phyloP scores from a whole-genome alignment of 1,140 invertebrate species.

The Hyles vespertilio region DNA sequence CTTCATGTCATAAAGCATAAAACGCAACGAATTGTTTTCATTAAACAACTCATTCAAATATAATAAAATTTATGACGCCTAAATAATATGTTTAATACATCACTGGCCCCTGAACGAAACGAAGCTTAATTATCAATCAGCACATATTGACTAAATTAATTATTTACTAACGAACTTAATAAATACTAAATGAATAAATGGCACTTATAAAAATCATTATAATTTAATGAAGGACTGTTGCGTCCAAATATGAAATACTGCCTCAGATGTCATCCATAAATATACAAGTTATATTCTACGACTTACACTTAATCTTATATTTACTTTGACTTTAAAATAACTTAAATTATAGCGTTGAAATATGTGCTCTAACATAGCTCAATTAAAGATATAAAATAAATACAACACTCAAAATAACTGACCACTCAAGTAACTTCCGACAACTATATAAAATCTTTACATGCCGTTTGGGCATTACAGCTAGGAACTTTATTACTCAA shows the following conservation, averaged over 20 bases:
- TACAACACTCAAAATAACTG: conserved; percentile 41
- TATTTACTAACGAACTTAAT: neutral
- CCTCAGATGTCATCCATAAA: conserved; percentile 65
- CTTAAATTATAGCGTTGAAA: no score
- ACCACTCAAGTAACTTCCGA: conserved; percentile 39
- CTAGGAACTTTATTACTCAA: conserved; percentile 57
- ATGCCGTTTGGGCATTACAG: conserved; percentile 7
- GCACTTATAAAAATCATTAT: conserved; percentile 1
- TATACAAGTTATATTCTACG: conserved; percentile 44
- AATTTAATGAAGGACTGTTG: conserved; percentile 1
- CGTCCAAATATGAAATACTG: conserved; percentile 59
- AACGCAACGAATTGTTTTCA: no score
- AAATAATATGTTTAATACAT: no score
- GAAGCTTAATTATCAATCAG: no score
- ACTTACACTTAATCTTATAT: conserved; percentile 10
- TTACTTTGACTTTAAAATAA: no score
- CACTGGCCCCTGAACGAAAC: no score
- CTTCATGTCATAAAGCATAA: no score
- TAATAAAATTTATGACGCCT: no score
- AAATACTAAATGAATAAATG: conserved; percentile 6
- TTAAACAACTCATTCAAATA: no score
- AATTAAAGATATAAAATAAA: conserved; percentile 11
- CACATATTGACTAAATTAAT: no score
- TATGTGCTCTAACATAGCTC: conserved; percentile 12
- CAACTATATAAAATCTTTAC: conserved; percentile 24